phyloP scores from a whole-genome alignment of 2,888 invertebrate genomes.

The Biston betularia region DNA sequence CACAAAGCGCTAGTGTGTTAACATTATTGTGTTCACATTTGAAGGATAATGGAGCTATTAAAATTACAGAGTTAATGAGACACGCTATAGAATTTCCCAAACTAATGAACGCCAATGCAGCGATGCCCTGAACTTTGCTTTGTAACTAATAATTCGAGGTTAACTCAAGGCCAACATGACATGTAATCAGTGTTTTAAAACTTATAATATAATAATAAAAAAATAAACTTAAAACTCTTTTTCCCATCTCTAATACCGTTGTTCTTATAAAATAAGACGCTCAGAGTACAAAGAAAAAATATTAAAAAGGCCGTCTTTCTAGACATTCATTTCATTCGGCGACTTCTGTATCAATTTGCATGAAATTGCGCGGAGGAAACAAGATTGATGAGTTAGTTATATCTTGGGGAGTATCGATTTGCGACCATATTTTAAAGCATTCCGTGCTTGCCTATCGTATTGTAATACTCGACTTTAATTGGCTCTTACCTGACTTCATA shows the following conservation, averaged over 20 bases:
- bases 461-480: background rate
- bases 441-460: constrained; percentile 1
- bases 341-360: constrained; percentile 23
- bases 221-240: background rate
- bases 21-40: too few species aligned
- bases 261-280: constrained; percentile 3
- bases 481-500: too few species aligned
- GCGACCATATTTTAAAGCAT: background rate
- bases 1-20: too few species aligned
- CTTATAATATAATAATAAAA: too few species aligned
- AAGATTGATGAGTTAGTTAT: constrained; percentile 2
- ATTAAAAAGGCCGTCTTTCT: constrained; percentile 9
- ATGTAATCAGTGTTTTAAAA: too few species aligned
- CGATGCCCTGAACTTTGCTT: too few species aligned
- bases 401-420: constrained; percentile 2
- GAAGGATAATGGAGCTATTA: too few species aligned
- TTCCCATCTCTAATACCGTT: constrained; percentile 6
- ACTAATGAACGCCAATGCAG: too few species aligned
- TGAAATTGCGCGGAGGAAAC: constrained; percentile 10
- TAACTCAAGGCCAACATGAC: too few species aligned
- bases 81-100: too few species aligned
- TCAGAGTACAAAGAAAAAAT: constrained; percentile 6
- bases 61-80: too few species aligned
- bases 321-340: constrained; percentile 17
- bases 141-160: too few species aligned